Evolutionary conservation across 2,888 invertebrate genomes (phyloP).

Genomic region (Leptothorax acervorum): DNA sequence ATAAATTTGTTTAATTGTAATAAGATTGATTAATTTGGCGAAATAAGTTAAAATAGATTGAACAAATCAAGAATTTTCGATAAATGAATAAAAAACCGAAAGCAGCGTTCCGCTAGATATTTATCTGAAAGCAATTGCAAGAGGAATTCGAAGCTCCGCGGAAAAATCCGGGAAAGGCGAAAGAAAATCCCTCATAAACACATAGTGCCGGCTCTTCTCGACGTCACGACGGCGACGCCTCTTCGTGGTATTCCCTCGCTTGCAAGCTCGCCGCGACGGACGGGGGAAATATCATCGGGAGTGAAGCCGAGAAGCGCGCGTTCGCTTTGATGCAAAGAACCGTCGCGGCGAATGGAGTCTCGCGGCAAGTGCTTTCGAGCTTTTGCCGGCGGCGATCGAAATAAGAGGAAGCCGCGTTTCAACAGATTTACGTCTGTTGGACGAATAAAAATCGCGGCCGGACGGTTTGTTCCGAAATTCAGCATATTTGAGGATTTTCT

Average conservation of each 20-base stretch:
- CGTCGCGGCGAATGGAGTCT: slow-evolving; percentile 20
- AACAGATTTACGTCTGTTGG: slow-evolving; percentile 13
- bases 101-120: neutral
- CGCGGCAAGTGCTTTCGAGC: slow-evolving; percentile 39
- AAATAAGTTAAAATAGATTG: neutral
- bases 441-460: slow-evolving; percentile 1
- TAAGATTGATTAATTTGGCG: neutral
- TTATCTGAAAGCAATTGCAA: slow-evolving; percentile 22
- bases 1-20: neutral
- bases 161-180: slow-evolving; percentile 4
- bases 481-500: neutral
- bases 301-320: slow-evolving; percentile 35
- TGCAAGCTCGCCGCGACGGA: slow-evolving; percentile 33
- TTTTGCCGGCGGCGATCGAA: slow-evolving; percentile 39
- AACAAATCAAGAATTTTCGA: neutral
- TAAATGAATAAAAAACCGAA: neutral
- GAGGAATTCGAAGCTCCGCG: neutral
- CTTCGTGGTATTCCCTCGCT: slow-evolving; percentile 30
- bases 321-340: slow-evolving; percentile 45
- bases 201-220: slow-evolving; percentile 15
- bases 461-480: neutral
- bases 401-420: slow-evolving; percentile 38
- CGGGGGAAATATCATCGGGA: slow-evolving; percentile 44
- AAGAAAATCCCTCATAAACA: slow-evolving; percentile 46
- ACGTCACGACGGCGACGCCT: slow-evolving; percentile 9